Evolutionary conservation across 2,888 invertebrate genomes (phyloP).

Genomic region (Monochamus alternatus): DNA sequence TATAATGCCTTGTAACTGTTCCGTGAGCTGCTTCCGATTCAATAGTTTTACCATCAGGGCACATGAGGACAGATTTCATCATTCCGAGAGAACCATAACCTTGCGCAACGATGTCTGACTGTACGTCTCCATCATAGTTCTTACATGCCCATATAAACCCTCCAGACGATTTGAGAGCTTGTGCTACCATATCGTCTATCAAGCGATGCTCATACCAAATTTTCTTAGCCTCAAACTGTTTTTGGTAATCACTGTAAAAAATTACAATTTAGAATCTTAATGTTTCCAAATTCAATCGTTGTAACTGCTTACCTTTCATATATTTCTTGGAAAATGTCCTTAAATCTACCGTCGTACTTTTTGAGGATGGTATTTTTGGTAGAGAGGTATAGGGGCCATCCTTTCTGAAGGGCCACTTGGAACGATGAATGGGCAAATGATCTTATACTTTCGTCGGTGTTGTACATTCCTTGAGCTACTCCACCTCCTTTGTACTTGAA

Average conservation of each 20-base stretch:
- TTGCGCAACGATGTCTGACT: constrained; percentile 89
- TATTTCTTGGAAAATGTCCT: constrained; percentile 93
- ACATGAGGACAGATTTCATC: constrained; percentile 93
- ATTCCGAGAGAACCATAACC: constrained; percentile 88
- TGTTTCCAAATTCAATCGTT: background rate
- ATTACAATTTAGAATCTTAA: background rate
- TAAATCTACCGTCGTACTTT: constrained; percentile 90
- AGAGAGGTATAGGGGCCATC: constrained; percentile 91
- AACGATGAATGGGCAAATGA: constrained; percentile 92
- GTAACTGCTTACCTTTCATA: constrained; percentile 79
- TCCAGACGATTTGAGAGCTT: constrained; percentile 86
- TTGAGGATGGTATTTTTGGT: constrained; percentile 95
- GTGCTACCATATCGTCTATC: constrained; percentile 95
- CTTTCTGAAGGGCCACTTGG: constrained; percentile 87
- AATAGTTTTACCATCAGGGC: constrained; percentile 90
- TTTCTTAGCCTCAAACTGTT: constrained; percentile 81
- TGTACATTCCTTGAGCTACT: constrained; percentile 92
- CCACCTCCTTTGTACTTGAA: constrained; percentile 84
- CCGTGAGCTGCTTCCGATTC: constrained; percentile 95
- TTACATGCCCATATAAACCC: constrained; percentile 95
- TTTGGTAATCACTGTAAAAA: constrained; percentile 78
- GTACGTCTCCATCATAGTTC: constrained; percentile 94
- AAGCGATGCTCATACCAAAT: constrained; percentile 94
- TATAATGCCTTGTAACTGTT: constrained; percentile 91
- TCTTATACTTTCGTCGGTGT: constrained; percentile 88